Base-by-base conservation (phyloP, 2,797 vertebrate genomes). In the Salarias fasciatus region DNA sequence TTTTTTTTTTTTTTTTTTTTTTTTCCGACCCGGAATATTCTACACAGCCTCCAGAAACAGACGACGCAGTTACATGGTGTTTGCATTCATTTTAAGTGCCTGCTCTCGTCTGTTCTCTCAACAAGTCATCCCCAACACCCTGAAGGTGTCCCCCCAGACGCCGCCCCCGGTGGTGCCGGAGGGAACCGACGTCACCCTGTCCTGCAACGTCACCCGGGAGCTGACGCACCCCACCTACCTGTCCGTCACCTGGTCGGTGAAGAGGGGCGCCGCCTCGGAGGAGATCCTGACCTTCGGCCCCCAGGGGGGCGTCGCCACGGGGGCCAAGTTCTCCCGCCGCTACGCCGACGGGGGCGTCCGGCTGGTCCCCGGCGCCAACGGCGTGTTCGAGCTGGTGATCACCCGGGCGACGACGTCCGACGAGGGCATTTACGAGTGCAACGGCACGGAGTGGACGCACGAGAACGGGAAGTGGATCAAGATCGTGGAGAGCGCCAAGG, bases 121-220 rank as follows among this genome's bases (percentile, higher is more conserved):
- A 0, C 29, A 77, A 98, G 96, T 98, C 58, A 95, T 98, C 77
- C 82, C 92, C 0, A 94, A 97, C n/a, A 94, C 94, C n/a, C 92
- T 98, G 55, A 88, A 37, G 0, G 93, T 98, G 29, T 66, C 73
- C 11, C 75, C 91, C 0, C 53, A 79, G 13, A 5, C 65, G 0
- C 83, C 76, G 0, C 53, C 67, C 1, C 15, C 78, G 0, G 75
- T 68, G 1, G 57, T 96, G 11, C 82, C 90, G 0, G 95, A 96
- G 33, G 96, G 96, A 0, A 93, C 93, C 42, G 91, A 94, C 12
- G 84, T 99, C 53, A 92, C 92, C 11, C 90, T 98, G 13, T 89
- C 82, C 69, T 99, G 96, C 77, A 91, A 87, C 0, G 92, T 95
- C 0, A 60, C 84, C 4, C 90, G 89, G 1, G 56, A 79, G 4